phyloP scores from a whole-genome alignment of 2,797 vertebrate genomes.

The Anguilla anguilla region DNA sequence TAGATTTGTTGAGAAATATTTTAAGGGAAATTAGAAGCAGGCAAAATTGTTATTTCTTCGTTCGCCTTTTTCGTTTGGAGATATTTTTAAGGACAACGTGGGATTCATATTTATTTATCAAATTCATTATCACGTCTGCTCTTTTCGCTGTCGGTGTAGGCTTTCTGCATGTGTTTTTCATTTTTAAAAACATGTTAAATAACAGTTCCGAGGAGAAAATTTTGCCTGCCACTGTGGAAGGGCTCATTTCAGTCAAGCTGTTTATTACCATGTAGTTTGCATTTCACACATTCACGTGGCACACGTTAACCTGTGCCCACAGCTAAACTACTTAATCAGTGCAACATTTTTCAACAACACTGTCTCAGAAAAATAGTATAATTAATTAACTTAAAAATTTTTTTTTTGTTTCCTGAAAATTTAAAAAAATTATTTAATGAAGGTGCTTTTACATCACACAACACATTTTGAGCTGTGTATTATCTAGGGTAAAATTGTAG shows the following conservation, averaged over 20 bases:
- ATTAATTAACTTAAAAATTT: neutral
- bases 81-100: neutral
- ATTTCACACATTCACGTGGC: too few species aligned
- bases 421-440: too few species aligned
- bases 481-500: neutral
- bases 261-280: neutral
- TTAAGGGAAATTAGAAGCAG: neutral
- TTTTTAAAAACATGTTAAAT: neutral
- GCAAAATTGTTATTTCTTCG: neutral
- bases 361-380: neutral
- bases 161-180: neutral
- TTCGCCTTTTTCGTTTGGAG: neutral
- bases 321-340: neutral
- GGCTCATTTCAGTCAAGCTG: neutral
- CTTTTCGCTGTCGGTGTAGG: neutral
- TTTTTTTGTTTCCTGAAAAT: neutral
- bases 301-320: neutral
- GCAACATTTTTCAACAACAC: constrained; percentile 16
- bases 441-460: too few species aligned
- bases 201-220: neutral
- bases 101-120: neutral
- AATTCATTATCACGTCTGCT: neutral
- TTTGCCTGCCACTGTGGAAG: neutral
- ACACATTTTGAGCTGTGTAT: too few species aligned
- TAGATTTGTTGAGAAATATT: neutral